A percentile compares a stretch with the other conserved stretches of the same genome.
Evolutionary conservation across 2,113 vertebrate species (phyloP).

Genomic region (Ondatra zibethicus): DNA sequence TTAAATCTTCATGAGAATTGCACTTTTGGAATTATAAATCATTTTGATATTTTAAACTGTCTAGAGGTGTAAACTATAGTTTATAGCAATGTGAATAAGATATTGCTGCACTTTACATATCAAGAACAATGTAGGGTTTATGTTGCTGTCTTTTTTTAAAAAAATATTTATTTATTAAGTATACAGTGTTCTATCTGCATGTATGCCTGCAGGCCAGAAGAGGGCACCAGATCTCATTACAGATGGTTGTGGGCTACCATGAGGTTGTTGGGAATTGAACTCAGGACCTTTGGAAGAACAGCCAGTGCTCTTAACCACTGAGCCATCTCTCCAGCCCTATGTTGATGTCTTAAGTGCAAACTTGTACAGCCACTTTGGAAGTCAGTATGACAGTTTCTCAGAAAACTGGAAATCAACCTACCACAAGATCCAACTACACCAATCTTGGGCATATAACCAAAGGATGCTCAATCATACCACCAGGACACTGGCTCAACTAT

Average conservation of each 20-base stretch:
- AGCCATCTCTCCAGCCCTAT: too few relatives aligned
- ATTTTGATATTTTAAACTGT: conserved; percentile 27
- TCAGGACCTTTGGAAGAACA: too few relatives aligned
- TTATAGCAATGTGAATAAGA: not conserved
- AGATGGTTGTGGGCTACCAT: too few relatives aligned
- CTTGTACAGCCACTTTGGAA: not conserved
- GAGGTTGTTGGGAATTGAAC: too few relatives aligned
- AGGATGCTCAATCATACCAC: not conserved
- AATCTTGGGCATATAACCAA: not conserved
- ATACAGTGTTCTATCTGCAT: too few relatives aligned
- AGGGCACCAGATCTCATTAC: too few relatives aligned
- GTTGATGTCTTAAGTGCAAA: not conserved
- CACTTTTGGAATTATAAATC: not conserved
- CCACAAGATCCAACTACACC: not conserved
- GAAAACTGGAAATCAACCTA: not conserved
- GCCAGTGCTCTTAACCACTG: too few relatives aligned
- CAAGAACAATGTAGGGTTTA: not conserved
- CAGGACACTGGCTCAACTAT: not conserved
- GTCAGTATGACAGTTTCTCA: not conserved
- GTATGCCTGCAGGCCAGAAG: too few relatives aligned
- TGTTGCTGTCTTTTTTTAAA: not conserved
- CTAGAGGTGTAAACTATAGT: not conserved
- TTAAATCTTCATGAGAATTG: not conserved
- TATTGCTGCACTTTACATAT: not conserved
- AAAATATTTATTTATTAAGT: too few relatives aligned